Percentiles rank a stretch among this genome's conserved stretches.
Evolutionary conservation across 2,113 vertebrate species (phyloP).

Genomic region (Syngnathus scovelli): DNA sequence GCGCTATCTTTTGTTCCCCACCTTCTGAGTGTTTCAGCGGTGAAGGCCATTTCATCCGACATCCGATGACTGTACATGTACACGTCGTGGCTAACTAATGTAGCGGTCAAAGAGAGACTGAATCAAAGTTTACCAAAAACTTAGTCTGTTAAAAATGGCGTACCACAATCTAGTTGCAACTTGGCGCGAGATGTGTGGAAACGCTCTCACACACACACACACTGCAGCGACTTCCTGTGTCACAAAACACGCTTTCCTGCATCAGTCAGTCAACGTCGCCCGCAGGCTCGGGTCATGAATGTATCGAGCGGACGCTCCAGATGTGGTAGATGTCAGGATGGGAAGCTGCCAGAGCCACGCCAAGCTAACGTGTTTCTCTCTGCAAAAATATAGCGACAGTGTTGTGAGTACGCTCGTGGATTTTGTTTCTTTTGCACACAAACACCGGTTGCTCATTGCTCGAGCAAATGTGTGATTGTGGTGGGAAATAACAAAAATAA

Average conservation of each 20-base stretch:
- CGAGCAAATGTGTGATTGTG: neutral
- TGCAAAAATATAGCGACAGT: neutral
- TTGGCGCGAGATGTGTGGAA: neutral
- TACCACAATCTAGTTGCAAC: neutral
- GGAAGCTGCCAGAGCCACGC: conserved; percentile 68
- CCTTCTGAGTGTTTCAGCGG: conserved; percentile 16
- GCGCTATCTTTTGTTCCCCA: conserved; percentile 33
- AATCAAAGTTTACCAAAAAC: no score
- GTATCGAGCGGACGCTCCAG: conserved; percentile 27
- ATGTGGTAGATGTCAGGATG: conserved; percentile 72
- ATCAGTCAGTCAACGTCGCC: neutral
- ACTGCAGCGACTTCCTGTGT: conserved; percentile 62
- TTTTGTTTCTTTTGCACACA: neutral
- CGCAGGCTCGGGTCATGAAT: neutral
- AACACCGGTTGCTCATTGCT: neutral
- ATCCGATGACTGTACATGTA: no score
- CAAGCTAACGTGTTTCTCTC: conserved; percentile 49
- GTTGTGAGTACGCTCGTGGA: neutral
- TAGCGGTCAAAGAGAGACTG: no score
- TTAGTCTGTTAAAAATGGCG: neutral
- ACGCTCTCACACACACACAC: neutral
- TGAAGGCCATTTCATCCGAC: conserved; percentile 5
- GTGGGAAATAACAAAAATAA: neutral
- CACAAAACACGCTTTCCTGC: conserved; percentile 7
- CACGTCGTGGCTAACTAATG: no score